Conservation (phyloP, 2,888 invertebrate species). For the Phortica okadai region DNA sequence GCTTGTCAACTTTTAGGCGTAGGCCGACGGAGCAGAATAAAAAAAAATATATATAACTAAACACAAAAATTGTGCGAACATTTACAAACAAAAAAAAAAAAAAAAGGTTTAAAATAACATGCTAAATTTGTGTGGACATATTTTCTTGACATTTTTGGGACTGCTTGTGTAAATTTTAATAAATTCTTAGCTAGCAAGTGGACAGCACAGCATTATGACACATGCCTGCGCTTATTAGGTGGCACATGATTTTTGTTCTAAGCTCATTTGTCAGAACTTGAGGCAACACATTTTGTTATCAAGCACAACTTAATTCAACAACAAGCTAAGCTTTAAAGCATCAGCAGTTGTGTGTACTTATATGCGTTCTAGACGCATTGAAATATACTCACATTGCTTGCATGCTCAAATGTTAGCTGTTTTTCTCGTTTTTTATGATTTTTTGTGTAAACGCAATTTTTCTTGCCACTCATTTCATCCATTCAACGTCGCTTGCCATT, state of each 20-base stretch:
- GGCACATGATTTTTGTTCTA: neutral
- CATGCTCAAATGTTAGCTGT: too few species aligned
- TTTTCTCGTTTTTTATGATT: too few species aligned
- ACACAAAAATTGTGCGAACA: too few species aligned
- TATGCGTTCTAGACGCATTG: too few species aligned
- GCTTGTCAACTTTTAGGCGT: neutral
- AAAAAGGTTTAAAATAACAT: neutral
- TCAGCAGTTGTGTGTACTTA: too few species aligned
- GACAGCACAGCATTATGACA: neutral
- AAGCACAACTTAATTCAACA: too few species aligned
- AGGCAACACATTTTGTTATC: too few species aligned
- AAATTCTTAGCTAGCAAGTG: neutral
- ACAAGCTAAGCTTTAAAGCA: too few species aligned
- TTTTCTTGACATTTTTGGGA: constrained; percentile 22
- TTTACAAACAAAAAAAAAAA: too few species aligned
- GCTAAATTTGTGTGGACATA: neutral
- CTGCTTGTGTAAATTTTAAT: neutral
- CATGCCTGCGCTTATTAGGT: constrained; percentile 5
- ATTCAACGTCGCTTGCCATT: neutral
- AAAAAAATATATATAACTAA: neutral
- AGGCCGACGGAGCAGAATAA: neutral
- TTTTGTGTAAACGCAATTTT: too few species aligned
- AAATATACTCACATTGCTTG: too few species aligned
- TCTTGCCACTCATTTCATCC: too few species aligned
- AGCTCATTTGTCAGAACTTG: neutral